Evolutionary conservation across 2,113 vertebrate species (phyloP).

Genomic region (Seriola dumerili): DNA sequence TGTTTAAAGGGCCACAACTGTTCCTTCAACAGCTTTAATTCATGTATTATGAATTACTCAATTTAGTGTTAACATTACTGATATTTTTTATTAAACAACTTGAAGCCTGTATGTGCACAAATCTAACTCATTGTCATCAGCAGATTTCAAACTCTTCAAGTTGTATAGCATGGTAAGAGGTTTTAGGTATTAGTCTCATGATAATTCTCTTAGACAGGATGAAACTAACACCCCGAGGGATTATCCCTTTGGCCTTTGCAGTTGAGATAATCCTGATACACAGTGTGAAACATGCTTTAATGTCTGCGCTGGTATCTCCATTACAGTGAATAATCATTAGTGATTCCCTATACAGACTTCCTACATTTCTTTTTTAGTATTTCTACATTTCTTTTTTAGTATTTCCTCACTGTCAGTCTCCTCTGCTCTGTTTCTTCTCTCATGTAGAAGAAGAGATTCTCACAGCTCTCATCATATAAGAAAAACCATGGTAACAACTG

Average conservation of each 20-base stretch:
- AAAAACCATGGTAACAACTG: conserved; percentile 35
- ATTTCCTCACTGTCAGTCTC: conserved; percentile 16
- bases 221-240: conserved; percentile 42
- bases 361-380: background rate
- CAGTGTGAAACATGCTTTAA: conserved; percentile 35
- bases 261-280: conserved; percentile 44
- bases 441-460: conserved; percentile 20
- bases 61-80: background rate
- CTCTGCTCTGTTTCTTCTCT: conserved; percentile 9
- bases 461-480: conserved; percentile 12
- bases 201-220: conserved; percentile 51
- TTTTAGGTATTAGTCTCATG: conserved; percentile 41
- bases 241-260: conserved; percentile 52
- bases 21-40: background rate
- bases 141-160: background rate
- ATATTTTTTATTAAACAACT: background rate
- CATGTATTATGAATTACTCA: background rate
- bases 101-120: background rate
- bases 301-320: background rate
- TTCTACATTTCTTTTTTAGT: background rate
- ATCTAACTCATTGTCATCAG: background rate
- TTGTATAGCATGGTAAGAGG: background rate
- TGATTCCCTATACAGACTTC: conserved; percentile 12
- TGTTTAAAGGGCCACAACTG: background rate
- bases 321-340: conserved; percentile 23